Evolutionary conservation across 2,888 invertebrate genomes (phyloP), one percentile per base, ranked within the genome.

Genomic region (Odontomyia ornata): DNA sequence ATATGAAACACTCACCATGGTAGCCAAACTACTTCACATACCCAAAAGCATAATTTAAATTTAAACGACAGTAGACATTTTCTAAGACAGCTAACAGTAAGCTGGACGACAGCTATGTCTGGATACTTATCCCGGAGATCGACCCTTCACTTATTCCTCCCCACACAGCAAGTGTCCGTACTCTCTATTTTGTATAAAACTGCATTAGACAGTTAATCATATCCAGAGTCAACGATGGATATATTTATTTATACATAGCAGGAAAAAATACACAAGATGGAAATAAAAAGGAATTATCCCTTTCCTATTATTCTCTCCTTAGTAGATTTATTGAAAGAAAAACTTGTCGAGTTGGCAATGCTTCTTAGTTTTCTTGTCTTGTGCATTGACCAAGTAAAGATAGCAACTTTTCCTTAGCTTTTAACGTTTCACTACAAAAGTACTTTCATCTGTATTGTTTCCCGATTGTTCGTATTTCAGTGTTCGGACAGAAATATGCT

Each of bases 191-290:
- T 43, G 62, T 72, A 62, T 57, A 77, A 78, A 78, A 79, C 79
- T 79, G 79, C 78, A 79, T 78, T 76, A 78, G 79, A 79, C 79
- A 79, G 76, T 79, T 77, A 79, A 79, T 79, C 72, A 77, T 28
- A 60, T 57, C 69, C 57, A 69, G 25, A 62, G 52, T 13, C 36
- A 52, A 30, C n/a, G 23, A 73, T 23, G 60, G 9, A 36, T 36
- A 9, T 9, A 36, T 36, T 5, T 36, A 36, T 9, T 3, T 36
- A 36, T 36, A 36, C 36, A 23, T 23, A 27, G 15, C 15, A 3
- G 11, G 56, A 72, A 28, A n/a, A 18, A 47, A 71, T 56, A 27
- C 28, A 72, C 7, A 36, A 30, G 13, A 3, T n/a, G 36, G 36
- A 73, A 69, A 69, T 47, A 69, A 57, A 73, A 28, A 73, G 56